Evolutionary conservation across 2,113 vertebrate genomes (phyloP), one percentile per base, ranked within the genome.

Genomic region (Donacobius atricapilla): DNA sequence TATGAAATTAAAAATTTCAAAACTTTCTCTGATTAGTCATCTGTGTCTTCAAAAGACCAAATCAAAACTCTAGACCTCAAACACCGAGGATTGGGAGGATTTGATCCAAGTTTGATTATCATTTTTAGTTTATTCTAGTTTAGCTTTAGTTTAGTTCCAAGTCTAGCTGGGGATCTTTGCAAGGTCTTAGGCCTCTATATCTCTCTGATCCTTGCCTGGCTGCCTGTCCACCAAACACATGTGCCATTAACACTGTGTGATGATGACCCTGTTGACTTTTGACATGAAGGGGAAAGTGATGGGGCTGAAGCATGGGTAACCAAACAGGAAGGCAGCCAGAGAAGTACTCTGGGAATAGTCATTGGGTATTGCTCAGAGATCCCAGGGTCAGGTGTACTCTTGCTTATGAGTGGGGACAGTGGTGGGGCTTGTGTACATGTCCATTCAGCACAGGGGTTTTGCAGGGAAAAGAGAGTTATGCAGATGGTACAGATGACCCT

Each of bases 391-490:
- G 14, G 18, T 56, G 90, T 56, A 33, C 13, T 76, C 21, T 80
- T 68, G 18, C 35, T 65, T 28, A 42, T 28, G 51, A 63, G 30
- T 37, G 10, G 27, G 11, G 31, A 70, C 15, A 48, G n/a, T 39
- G 11, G 7, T 61, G 31, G 10, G 17, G 44, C 31, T 85, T 5
- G 0, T 30, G 13, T 75, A 53, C 0, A 0, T 31, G 44, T 72
- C 18, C 54, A 69, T 40, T 50, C 54, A 73, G 28, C 3, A 3
- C 25, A 30, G 44, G 18, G 39, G 6, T 24, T 30, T 58, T 89
- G 16, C 9, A 17, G 24, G 21, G 9, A 30, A 89, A 72, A n/a
- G n/a, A 51, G 15, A 44, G 6, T 47, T 53, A n/a, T 39, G 31
- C 10, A 42, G 20, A 18, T 42, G 11, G 0, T 47, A n/a, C 88